phyloP scores from a whole-genome alignment of 92 coral and sea anemone species.

The Micromussa lordhowensis region DNA sequence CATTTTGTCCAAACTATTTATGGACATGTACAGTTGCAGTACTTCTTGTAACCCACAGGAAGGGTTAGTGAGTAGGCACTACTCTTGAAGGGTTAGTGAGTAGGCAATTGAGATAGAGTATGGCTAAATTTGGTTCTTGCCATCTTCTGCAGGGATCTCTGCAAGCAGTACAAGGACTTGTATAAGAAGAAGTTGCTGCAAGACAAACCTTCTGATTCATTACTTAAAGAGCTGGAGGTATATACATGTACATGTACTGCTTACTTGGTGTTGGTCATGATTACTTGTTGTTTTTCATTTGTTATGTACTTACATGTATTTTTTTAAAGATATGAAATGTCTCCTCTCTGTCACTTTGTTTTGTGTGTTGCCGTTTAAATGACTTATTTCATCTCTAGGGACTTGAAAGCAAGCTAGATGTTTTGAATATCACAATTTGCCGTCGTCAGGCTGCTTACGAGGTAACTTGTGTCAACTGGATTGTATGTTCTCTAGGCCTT shows the following conservation, averaged over 20 bases:
- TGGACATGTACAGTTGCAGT: background rate
- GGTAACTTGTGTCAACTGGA: conserved; percentile 61
- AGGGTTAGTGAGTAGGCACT: no score
- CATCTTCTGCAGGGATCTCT: conserved; percentile 59
- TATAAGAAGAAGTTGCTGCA: conserved; percentile 81
- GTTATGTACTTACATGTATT: background rate
- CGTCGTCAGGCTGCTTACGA: conserved; percentile 94
- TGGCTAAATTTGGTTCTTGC: background rate
- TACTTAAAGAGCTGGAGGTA: conserved; percentile 78
- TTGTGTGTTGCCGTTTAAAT: background rate
- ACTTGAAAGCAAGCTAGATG: conserved; percentile 87
- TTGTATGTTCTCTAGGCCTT: background rate
- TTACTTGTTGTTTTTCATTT: background rate
- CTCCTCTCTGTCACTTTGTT: no score
- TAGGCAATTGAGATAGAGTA: no score
- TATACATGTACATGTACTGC: no score
- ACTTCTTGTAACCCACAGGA: no score
- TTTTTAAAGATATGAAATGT: no score
- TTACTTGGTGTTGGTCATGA: background rate
- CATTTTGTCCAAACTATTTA: background rate
- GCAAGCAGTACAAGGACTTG: conserved; percentile 80
- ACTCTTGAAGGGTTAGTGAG: no score
- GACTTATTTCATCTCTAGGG: conserved; percentile 28
- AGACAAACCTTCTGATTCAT: conserved; percentile 78
- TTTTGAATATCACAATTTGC: conserved; percentile 92